A percentile compares a stretch with the other conserved stretches of the same genome.
phyloP scores from a whole-genome alignment of 2,797 vertebrate genomes.

The Acanthis flammea region DNA sequence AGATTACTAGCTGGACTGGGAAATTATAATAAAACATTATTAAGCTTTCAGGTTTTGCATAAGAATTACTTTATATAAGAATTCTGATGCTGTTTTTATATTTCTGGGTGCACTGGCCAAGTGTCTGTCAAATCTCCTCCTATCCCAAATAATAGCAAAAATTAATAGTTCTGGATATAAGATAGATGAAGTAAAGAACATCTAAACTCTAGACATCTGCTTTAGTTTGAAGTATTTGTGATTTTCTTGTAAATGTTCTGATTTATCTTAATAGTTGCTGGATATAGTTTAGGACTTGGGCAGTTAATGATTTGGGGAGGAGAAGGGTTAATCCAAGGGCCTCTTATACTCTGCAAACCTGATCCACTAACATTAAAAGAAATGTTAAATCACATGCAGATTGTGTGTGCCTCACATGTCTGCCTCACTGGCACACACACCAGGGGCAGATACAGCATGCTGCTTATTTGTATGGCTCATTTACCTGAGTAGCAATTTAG shows the following conservation, averaged over 20 bases:
- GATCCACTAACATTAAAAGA: background rate
- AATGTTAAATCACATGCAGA: background rate
- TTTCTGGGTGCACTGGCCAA: background rate
- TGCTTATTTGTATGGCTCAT: background rate
- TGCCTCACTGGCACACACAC: background rate
- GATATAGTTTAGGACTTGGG: background rate
- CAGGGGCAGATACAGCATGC: background rate
- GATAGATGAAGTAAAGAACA: background rate
- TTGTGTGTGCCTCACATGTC: background rate
- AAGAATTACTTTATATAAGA: background rate
- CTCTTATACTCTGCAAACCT: background rate
- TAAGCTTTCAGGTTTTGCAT: background rate
- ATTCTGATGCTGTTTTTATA: background rate
- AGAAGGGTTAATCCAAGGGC: background rate
- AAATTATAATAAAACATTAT: background rate
- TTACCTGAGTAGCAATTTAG: background rate
- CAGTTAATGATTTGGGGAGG: background rate
- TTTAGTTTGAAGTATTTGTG: background rate
- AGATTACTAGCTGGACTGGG: background rate
- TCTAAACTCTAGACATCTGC: background rate
- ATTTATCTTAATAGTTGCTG: background rate
- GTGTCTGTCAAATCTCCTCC: background rate
- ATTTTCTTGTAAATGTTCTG: background rate
- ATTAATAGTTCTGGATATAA: background rate
- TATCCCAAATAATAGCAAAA: background rate